phyloP scores from a whole-genome alignment of 1,140 invertebrate genomes.

The Mactra quadrangularis region DNA sequence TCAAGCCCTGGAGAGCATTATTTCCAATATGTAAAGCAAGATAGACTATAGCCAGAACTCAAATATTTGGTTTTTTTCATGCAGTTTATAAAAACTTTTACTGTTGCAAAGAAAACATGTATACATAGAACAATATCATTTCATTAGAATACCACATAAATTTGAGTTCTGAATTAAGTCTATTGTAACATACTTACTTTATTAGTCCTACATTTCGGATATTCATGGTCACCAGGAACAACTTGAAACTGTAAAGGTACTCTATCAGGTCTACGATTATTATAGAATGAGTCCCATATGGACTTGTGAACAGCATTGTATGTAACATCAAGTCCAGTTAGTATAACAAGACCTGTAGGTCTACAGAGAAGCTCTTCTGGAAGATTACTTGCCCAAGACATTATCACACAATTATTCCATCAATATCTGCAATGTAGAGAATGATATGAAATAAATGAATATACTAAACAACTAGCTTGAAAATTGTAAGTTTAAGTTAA shows the following conservation, averaged over 20 bases:
- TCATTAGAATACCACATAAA: no score
- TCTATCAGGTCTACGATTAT: conserved; percentile 91
- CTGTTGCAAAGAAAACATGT: no score
- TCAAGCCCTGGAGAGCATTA: no score
- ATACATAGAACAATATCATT: no score
- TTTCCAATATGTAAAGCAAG: no score
- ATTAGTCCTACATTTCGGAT: conserved; percentile 92
- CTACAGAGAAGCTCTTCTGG: conserved; percentile 88
- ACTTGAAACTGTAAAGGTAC: conserved; percentile 94
- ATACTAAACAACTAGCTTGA: no score
- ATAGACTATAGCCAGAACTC: no score
- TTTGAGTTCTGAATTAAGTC: no score
- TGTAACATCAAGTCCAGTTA: conserved; percentile 93
- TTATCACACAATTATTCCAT: conserved; percentile 63
- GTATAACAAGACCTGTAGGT: conserved; percentile 92
- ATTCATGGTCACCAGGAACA: conserved; percentile 89
- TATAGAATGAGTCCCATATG: conserved; percentile 96
- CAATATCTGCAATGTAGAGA: neutral
- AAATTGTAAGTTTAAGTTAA: no score
- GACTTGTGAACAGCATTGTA: conserved; percentile 94
- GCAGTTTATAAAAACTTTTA: no score
- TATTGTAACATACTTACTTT: conserved; percentile 87
- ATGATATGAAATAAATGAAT: no score
- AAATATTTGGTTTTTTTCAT: no score
- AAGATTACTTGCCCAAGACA: conserved; percentile 84